phyloP scores from a whole-genome alignment of 1,140 invertebrate species.

The Heliconius melpomene region DNA sequence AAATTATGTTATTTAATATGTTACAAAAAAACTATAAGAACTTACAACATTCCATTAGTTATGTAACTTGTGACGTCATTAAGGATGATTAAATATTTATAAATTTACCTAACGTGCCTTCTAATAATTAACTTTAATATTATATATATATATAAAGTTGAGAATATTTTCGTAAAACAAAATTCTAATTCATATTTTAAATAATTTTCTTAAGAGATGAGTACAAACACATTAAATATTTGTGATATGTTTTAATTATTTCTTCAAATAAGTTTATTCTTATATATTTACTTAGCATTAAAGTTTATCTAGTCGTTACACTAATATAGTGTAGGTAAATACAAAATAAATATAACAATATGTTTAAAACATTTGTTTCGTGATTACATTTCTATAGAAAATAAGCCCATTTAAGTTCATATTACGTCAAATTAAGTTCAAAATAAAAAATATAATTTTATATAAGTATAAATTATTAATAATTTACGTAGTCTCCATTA shows the following conservation, averaged over 20 bases:
- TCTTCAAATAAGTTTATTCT: slow-evolving; percentile 62
- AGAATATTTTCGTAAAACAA: too few relatives aligned
- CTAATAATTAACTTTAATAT: neutral
- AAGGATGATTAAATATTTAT: neutral
- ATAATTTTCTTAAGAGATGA: slow-evolving; percentile 16
- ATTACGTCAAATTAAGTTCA: slow-evolving; percentile 8
- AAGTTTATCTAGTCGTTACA: slow-evolving; percentile 71
- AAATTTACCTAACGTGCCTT: neutral
- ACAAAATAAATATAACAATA: slow-evolving; percentile 58
- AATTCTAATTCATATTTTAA: too few relatives aligned
- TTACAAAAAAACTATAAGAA: slow-evolving; percentile 17
- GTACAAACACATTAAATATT: slow-evolving; percentile 46
- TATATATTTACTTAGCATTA: slow-evolving; percentile 55
- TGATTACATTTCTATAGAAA: slow-evolving; percentile 10
- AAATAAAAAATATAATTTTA: neutral
- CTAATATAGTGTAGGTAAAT: slow-evolving; percentile 78
- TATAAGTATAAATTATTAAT: neutral
- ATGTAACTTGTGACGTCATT: neutral
- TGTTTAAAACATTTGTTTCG: slow-evolving; percentile 24
- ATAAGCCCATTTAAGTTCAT: slow-evolving; percentile 11
- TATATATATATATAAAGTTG: too few relatives aligned
- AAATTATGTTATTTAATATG: slow-evolving; percentile 15
- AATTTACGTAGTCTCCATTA: slow-evolving; percentile 1
- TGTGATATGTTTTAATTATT: slow-evolving; percentile 77
- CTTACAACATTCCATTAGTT: slow-evolving; percentile 15